These are phyloP conservation scores for Anhinga rufa DNA, from an alignment of 2,113 vertebrate species.

Conservation along the genomic window DNA sequence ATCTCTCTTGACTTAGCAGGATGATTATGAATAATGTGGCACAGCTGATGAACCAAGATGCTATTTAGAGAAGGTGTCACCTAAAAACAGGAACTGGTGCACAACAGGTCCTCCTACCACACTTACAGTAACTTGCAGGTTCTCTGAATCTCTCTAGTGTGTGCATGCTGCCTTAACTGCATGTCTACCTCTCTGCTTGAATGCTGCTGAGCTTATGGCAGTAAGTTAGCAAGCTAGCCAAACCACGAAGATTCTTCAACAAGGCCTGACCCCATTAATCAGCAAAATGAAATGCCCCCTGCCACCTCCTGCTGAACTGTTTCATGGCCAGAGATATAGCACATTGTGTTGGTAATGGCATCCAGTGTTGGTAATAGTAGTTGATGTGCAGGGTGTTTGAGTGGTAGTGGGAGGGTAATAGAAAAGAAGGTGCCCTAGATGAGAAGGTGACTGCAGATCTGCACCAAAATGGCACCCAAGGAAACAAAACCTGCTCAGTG, in stretches of 20 bases:
- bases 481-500: not conserved
- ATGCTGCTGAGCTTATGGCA: not conserved
- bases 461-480: not conserved
- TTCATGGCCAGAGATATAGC: not conserved
- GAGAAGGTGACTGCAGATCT: not conserved
- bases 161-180: not conserved
- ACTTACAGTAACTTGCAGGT: not conserved
- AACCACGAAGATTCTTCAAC: constrained; percentile 1
- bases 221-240: constrained; percentile 21
- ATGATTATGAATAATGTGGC: not conserved
- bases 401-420: not conserved
- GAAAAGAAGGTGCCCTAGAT: not conserved
- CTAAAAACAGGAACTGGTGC: not conserved
- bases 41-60: not conserved
- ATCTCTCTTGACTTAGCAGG: not conserved
- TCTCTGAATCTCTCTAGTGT: not conserved
- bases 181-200: not conserved
- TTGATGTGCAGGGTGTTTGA: not conserved
- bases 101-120: not conserved
- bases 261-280: not conserved
- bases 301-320: not conserved
- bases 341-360: not conserved
- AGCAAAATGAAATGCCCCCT: not conserved
- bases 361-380: not conserved
- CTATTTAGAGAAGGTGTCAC: not conserved